These are phyloP conservation scores for Drosophila prosaltans DNA, from an alignment of 1,140 invertebrate species.

Conservation along the genomic window DNA sequence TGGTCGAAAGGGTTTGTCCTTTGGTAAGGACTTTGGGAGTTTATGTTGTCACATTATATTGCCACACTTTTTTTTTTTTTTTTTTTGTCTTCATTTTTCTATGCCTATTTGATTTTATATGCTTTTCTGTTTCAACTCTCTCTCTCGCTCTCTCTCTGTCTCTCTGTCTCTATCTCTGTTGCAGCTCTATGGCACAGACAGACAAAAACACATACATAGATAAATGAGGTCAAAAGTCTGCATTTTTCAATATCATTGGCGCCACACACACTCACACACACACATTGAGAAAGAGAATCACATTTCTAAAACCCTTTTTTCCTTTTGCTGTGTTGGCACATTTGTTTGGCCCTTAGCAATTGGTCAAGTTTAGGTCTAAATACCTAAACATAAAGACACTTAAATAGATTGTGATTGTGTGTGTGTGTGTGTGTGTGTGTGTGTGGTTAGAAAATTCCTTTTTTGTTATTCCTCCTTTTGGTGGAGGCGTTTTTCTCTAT, in stretches of 20 bases:
- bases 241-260: constrained; percentile 1
- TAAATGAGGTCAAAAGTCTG: constrained; percentile 6
- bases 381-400: not conserved
- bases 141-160: not conserved
- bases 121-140: not conserved
- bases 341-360: not conserved
- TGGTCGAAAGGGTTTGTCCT: not conserved
- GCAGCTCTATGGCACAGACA: not conserved
- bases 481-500: too few relatives aligned
- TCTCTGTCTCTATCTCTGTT: not conserved
- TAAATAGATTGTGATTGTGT: too few relatives aligned
- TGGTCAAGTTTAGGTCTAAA: not conserved
- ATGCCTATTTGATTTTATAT: not conserved
- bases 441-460: too few relatives aligned
- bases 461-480: too few relatives aligned
- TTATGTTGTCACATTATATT: not conserved
- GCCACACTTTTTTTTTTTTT: not conserved
- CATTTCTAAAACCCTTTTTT: constrained; percentile 1
- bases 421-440: too few relatives aligned
- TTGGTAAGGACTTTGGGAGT: not conserved
- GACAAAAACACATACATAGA: not conserved
- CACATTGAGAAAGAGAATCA: not conserved
- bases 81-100: not conserved
- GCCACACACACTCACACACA: not conserved
- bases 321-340: not conserved